A percentile compares a stretch with the other conserved stretches of the same genome.
phyloP scores from a whole-genome alignment of 1,140 invertebrate genomes.

The Drosophila virilis region DNA sequence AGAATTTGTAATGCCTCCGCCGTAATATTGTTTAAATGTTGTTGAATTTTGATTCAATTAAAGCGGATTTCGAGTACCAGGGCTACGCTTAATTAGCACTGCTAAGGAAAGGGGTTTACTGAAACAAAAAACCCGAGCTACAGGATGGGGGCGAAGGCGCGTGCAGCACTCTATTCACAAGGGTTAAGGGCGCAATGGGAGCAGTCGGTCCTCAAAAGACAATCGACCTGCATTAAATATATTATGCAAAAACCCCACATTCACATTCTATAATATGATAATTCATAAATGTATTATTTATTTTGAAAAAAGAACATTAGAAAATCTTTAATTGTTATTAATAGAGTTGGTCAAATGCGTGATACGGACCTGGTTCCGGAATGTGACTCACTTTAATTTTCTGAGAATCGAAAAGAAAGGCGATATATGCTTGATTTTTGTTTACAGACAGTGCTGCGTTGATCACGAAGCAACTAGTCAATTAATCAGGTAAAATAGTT shows the following conservation, averaged over 20 bases:
- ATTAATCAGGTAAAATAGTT: too few relatives aligned
- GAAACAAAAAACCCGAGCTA: conserved; percentile 43
- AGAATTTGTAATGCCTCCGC: conserved; percentile 57
- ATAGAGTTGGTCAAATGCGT: too few relatives aligned
- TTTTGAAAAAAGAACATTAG: too few relatives aligned
- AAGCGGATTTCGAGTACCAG: conserved; percentile 59
- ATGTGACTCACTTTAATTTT: too few relatives aligned
- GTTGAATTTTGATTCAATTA: conserved; percentile 75
- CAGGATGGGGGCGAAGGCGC: conserved; percentile 25
- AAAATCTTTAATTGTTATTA: too few relatives aligned
- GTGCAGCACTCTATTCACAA: conserved; percentile 25
- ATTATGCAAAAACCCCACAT: background rate
- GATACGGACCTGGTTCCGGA: too few relatives aligned
- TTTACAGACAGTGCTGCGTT: too few relatives aligned
- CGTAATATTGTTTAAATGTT: conserved; percentile 71
- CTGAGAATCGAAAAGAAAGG: too few relatives aligned
- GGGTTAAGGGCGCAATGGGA: conserved; percentile 4
- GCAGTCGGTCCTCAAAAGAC: conserved; percentile 7
- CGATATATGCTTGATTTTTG: too few relatives aligned
- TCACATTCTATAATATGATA: background rate
- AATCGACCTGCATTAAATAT: conserved; percentile 15
- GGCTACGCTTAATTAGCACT: conserved; percentile 70
- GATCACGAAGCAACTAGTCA: too few relatives aligned
- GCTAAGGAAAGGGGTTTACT: conserved; percentile 24
- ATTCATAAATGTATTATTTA: background rate